Percentiles rank a stretch among this genome's conserved stretches.
Evolutionary conservation across 2,113 vertebrate genomes (phyloP).

Genomic region (Pungitius pungitius): DNA sequence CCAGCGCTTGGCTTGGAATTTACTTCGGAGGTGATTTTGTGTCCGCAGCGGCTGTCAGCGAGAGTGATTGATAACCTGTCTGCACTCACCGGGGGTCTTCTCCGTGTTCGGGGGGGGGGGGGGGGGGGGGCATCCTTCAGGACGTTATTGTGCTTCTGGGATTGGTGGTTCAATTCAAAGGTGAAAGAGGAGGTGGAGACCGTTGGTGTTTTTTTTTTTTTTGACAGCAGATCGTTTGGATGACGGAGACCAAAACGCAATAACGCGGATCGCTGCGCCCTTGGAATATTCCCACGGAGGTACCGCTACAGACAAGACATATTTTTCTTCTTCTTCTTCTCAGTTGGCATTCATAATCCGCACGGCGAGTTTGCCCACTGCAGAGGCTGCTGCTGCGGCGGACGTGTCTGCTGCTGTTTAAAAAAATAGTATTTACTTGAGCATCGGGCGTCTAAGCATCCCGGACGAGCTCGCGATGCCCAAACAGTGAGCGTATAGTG

Average conservation of each 20-base stretch:
- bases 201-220: constrained; percentile 1
- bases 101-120: neutral
- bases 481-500: constrained; percentile 69
- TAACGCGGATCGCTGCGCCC: constrained; percentile 47
- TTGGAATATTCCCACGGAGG: constrained; percentile 67
- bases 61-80: constrained; percentile 48
- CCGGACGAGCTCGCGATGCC: constrained; percentile 72
- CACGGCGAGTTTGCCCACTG: constrained; percentile 61
- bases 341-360: constrained; percentile 36
- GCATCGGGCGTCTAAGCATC: constrained; percentile 63
- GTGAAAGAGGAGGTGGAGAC: constrained; percentile 48
- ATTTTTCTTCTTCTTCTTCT: constrained; percentile 24
- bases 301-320: constrained; percentile 32
- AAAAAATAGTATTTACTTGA: constrained; percentile 46
- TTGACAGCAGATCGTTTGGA: constrained; percentile 58
- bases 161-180: constrained; percentile 45
- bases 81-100: neutral
- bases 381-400: constrained; percentile 70
- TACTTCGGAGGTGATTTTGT: constrained; percentile 73
- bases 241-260: constrained; percentile 52
- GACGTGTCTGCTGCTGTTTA: constrained; percentile 35
- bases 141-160: constrained; percentile 40
- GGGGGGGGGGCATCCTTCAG: constrained; percentile 16
- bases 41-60: constrained; percentile 62
- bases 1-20: constrained; percentile 73